Conservation (phyloP, 1,140 invertebrate genomes). For the Centruroides sculpturatus region DNA sequence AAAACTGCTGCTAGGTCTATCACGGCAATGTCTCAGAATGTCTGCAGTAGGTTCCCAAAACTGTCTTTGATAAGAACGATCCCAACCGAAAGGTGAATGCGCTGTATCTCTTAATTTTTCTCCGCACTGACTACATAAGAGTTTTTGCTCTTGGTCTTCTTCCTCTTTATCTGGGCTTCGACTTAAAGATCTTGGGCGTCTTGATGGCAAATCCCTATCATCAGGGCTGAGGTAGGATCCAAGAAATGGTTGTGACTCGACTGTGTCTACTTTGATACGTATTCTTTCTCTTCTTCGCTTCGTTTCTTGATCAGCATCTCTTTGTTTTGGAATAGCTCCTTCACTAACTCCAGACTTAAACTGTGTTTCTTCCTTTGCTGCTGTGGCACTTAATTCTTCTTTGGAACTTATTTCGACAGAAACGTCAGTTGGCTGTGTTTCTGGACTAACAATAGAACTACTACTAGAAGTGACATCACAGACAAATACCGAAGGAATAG, state of each 20-base stretch:
- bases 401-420: too few relatives aligned
- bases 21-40: neutral
- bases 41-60: slow-evolving; percentile 1
- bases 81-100: slow-evolving; percentile 3
- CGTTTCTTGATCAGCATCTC: slow-evolving; percentile 1
- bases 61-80: neutral
- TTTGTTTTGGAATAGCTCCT: slow-evolving; percentile 12
- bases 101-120: slow-evolving; percentile 2
- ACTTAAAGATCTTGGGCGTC: neutral
- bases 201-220: too few relatives aligned
- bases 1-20: neutral
- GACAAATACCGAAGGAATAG: too few relatives aligned
- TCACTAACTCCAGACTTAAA: slow-evolving; percentile 2
- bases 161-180: neutral
- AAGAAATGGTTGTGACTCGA: too few relatives aligned
- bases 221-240: too few relatives aligned
- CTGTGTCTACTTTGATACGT: neutral
- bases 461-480: too few relatives aligned
- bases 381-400: neutral
- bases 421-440: too few relatives aligned
- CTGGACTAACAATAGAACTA: too few relatives aligned
- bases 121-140: slow-evolving; percentile 8
- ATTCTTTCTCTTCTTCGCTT: neutral
- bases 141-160: neutral
- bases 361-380: neutral